phyloP scores from a whole-genome alignment of 2,797 vertebrate species.

The Hydrolagus colliei region DNA sequence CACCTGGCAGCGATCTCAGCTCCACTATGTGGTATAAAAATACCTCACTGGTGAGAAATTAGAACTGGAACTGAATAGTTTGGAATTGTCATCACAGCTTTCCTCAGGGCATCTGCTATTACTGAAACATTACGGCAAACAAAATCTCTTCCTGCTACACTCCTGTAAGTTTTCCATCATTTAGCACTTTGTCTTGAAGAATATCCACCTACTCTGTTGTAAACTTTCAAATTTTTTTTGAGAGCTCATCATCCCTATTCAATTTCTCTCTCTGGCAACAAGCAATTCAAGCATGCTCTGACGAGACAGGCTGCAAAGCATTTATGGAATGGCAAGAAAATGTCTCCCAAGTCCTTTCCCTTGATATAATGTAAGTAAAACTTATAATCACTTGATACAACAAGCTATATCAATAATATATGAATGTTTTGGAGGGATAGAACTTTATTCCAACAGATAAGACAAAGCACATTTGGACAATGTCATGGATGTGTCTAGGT shows the following conservation, averaged over 20 bases:
- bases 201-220: neutral
- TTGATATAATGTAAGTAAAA: neutral
- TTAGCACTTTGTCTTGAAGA: neutral
- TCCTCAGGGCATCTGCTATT: conserved; percentile 1
- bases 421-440: no score
- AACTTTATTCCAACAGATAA: no score
- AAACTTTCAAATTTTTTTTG: neutral
- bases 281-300: neutral
- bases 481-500: no score
- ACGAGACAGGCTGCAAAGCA: neutral
- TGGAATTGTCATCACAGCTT: conserved; percentile 27
- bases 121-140: conserved; percentile 9
- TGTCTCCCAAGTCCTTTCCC: neutral
- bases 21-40: conserved; percentile 24
- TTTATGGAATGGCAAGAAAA: neutral
- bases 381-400: neutral
- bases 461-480: no score
- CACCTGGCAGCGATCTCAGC: conserved; percentile 16
- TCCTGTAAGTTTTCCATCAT: neutral
- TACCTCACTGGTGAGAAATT: conserved; percentile 30
- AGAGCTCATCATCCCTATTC: neutral
- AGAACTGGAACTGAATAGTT: conserved; percentile 8
- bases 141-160: neutral
- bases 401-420: neutral
- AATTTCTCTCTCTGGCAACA: neutral